phyloP scores from a whole-genome alignment of 2,797 vertebrate genomes.

The Kryptolebias ocellatus region DNA sequence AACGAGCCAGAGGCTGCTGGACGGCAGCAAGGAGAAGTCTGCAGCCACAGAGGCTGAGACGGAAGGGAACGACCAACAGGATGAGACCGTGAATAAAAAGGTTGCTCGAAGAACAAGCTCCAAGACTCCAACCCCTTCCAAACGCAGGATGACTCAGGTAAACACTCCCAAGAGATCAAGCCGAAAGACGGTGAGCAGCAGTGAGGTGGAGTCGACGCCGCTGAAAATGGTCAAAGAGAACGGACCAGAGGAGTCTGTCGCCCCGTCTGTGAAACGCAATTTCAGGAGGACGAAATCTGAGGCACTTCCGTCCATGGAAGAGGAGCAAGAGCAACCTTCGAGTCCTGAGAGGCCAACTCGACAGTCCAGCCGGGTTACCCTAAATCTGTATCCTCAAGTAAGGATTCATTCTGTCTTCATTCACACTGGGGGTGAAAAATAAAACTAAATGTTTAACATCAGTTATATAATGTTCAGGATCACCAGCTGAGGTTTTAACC shows the following conservation, averaged over 20 bases:
- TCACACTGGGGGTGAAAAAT: too few species aligned
- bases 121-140: slow-evolving; percentile 40
- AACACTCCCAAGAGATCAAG: slow-evolving; percentile 61
- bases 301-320: slow-evolving; percentile 10
- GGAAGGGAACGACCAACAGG: slow-evolving; percentile 1
- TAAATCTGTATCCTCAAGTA: slow-evolving; percentile 69
- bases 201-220: slow-evolving; percentile 1
- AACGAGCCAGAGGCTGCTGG: slow-evolving; percentile 46
- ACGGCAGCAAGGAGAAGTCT: slow-evolving; percentile 15
- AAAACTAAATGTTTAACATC: too few species aligned
- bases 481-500: too few species aligned
- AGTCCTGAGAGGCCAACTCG: slow-evolving; percentile 64
- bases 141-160: slow-evolving; percentile 24
- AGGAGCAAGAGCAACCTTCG: slow-evolving; percentile 13
- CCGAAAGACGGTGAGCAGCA: slow-evolving; percentile 35
- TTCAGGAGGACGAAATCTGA: slow-evolving; percentile 50
- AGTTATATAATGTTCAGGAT: neutral
- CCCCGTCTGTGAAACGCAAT: slow-evolving; percentile 45
- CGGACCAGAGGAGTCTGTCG: slow-evolving; percentile 27
- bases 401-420: slow-evolving; percentile 1
- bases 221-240: slow-evolving; percentile 40
- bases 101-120: slow-evolving; percentile 9
- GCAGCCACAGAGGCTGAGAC: slow-evolving; percentile 4
- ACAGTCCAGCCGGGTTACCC: slow-evolving; percentile 56
- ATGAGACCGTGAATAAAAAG: slow-evolving; percentile 15